Evolutionary conservation across 2,888 invertebrate genomes (phyloP).

Genomic region (Caradrina clavipalpis): DNA sequence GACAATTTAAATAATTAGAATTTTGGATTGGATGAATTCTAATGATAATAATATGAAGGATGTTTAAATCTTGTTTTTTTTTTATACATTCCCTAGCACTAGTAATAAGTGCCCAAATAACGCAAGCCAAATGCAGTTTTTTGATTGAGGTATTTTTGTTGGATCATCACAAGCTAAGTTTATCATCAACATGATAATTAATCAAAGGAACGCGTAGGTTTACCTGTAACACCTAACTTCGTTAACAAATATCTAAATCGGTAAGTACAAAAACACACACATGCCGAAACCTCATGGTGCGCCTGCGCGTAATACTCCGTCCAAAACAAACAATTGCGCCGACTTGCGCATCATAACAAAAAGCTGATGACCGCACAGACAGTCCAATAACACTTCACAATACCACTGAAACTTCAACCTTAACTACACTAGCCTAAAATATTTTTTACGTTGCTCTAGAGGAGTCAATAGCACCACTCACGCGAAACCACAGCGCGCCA

Average conservation of each 20-base stretch:
- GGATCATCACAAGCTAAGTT: slow-evolving; percentile 15
- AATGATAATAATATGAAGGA: no score
- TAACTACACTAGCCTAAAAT: slow-evolving; percentile 51
- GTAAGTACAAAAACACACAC: slow-evolving; percentile 42
- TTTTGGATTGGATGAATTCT: no score
- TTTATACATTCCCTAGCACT: no score
- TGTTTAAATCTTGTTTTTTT: no score
- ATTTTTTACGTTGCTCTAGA: slow-evolving; percentile 54
- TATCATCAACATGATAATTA: background rate
- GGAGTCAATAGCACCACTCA: slow-evolving; percentile 34
- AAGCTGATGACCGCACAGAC: slow-evolving; percentile 57
- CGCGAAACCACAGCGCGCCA: slow-evolving; percentile 47
- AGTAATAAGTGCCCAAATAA: no score
- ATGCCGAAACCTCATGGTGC: slow-evolving; percentile 44
- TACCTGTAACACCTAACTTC: slow-evolving; percentile 40
- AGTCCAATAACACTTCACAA: slow-evolving; percentile 60
- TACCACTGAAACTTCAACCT: slow-evolving; percentile 60
- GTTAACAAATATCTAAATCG: slow-evolving; percentile 43
- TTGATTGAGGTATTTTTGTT: background rate
- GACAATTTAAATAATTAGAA: no score
- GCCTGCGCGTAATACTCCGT: slow-evolving; percentile 49
- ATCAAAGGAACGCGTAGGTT: background rate
- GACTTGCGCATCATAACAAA: slow-evolving; percentile 71
- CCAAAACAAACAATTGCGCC: slow-evolving; percentile 69
- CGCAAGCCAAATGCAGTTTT: no score